These are phyloP conservation scores for Pimephales promelas DNA, from an alignment of 2,113 vertebrate genomes.

Conservation along the genomic window DNA sequence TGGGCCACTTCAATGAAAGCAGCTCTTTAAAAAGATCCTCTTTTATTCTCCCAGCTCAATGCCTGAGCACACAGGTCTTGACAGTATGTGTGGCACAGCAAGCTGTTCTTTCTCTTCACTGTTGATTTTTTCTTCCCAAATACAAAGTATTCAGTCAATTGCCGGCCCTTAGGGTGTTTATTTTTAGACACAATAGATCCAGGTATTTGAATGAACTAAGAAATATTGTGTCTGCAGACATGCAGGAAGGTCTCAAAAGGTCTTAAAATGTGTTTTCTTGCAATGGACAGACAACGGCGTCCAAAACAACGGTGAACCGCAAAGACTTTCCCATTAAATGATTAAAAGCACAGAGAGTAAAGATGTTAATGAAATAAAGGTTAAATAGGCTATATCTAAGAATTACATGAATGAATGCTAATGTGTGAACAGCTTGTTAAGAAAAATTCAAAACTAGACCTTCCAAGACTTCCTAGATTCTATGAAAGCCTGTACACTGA, in stretches of 20 bases:
- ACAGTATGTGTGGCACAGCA: conserved; percentile 4
- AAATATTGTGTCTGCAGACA: conserved; percentile 7
- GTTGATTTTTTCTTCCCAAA: not conserved
- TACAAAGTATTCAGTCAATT: conserved; percentile 17
- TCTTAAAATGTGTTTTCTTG: not conserved
- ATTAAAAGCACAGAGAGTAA: not conserved
- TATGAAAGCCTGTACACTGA: no score
- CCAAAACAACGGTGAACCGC: not conserved
- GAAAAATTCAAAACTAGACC: no score
- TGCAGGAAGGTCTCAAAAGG: not conserved
- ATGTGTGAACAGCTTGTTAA: no score
- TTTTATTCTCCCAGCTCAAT: not conserved
- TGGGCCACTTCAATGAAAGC: conserved; percentile 13
- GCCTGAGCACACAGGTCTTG: conserved; percentile 7
- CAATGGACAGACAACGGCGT: not conserved
- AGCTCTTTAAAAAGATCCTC: not conserved
- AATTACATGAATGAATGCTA: no score
- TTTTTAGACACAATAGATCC: conserved; percentile 13
- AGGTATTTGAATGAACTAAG: conserved; percentile 12
- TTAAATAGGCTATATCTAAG: not conserved
- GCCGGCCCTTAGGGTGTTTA: not conserved
- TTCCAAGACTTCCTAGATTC: no score
- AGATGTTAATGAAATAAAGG: not conserved
- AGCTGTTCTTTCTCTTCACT: not conserved
- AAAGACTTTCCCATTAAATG: not conserved